Conservation (phyloP, 2,113 vertebrate species). For the Lepus europaeus region DNA sequence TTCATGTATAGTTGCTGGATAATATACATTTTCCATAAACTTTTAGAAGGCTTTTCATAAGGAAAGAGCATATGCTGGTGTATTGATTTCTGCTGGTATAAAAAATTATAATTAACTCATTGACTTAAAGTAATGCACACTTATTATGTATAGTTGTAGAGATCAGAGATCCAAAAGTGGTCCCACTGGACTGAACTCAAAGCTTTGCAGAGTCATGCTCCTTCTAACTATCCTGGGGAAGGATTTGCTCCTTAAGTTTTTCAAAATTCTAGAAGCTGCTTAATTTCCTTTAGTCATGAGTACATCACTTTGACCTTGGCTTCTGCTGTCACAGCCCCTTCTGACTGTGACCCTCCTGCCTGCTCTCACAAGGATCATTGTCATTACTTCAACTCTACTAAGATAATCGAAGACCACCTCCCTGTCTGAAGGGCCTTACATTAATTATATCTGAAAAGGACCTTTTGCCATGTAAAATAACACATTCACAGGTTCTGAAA, state of each 20-base stretch:
- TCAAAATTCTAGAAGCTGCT: background rate
- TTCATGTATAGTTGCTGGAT: no score
- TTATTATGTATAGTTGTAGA: background rate
- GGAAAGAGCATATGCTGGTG: background rate
- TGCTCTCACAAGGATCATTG: background rate
- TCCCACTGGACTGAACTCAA: background rate
- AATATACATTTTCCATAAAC: no score
- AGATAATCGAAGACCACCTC: background rate
- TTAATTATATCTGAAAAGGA: background rate
- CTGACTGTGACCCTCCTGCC: background rate
- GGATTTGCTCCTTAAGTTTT: background rate
- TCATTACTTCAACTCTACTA: background rate
- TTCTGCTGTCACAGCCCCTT: background rate
- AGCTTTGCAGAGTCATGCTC: background rate
- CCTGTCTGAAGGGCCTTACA: background rate
- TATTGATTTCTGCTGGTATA: background rate
- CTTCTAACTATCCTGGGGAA: background rate
- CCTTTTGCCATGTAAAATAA: background rate
- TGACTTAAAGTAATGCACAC: slow-evolving; percentile 9
- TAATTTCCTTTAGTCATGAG: background rate
- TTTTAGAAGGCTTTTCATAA: no score
- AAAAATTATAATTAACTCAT: background rate
- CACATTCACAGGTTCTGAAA: background rate
- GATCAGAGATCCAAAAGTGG: background rate
- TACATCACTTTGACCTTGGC: background rate